phyloP scores from a whole-genome alignment of 2,888 invertebrate genomes.

The Athripsodes cinereus region DNA sequence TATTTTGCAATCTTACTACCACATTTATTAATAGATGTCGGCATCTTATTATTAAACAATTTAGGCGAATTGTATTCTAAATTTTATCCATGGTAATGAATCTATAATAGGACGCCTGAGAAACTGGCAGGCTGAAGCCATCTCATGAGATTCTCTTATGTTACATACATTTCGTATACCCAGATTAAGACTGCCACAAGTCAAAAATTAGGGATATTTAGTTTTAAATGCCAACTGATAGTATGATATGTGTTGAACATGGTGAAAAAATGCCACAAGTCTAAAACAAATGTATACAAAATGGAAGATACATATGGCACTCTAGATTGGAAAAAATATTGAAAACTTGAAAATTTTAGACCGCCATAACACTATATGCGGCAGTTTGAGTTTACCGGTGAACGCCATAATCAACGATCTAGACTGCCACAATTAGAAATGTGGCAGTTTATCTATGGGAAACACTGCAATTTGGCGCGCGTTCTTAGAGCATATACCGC shows the following conservation, averaged over 20 bases:
- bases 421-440: background rate
- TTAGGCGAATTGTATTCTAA: too few relatives aligned
- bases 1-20: too few relatives aligned
- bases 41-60: too few relatives aligned
- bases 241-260: background rate
- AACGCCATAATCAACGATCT: background rate
- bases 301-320: background rate
- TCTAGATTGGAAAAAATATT: background rate
- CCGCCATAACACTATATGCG: background rate
- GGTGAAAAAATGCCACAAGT: background rate
- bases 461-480: background rate
- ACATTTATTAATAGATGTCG: too few relatives aligned
- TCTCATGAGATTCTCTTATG: too few relatives aligned
- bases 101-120: too few relatives aligned
- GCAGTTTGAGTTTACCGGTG: background rate
- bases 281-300: background rate
- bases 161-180: background rate
- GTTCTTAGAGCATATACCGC: background rate
- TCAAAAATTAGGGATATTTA: background rate
- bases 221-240: background rate
- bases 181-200: background rate
- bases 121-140: too few relatives aligned
- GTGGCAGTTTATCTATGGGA: background rate
- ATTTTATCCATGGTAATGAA: too few relatives aligned
- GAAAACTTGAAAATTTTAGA: background rate